Evolutionary conservation across 2,113 vertebrate genomes (phyloP), one percentile per base, ranked within the genome.

Genomic region (Cyrtonyx montezumae): DNA sequence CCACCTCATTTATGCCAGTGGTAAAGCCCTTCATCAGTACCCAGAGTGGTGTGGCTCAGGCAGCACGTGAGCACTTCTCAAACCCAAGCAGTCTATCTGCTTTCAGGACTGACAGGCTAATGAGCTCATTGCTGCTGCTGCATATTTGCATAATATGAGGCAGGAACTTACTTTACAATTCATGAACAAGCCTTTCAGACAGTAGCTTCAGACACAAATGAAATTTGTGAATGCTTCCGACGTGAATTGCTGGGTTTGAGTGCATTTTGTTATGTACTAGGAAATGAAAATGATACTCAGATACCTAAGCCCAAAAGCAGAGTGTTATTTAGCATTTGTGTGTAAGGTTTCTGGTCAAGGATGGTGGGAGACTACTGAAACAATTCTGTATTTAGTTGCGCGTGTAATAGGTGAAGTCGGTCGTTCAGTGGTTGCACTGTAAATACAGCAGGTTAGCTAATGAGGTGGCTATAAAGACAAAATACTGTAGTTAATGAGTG

Each of bases 81-180:
- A 78, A 88, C 61, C n/a, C 2, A 28, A 12, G 22, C 2, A 5
- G 30, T 69, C 70, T 71, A 30, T 59, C 70, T 81, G 45, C 56
- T 61, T 83, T 48, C 30, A 40, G 58, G 69, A 86, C 62, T 90
- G 91, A 81, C 82, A 79, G 88, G 66, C 68, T 81, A 94, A 96
- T 69, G 81, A 91, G 77, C 80, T 94, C 55, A 49, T 63, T 66
- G 84, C 71, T 84, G 94, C 79, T 75, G 32, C 43, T 86, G 67
- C 51, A 92, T 75, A 36, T 90, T 94, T 95, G 83, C 83, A 88
- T 88, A 93, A 90, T 45, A 87, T 3, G 61, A 43, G 86, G 43
- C 86, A 79, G 86, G 65, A 96, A 68, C n/a, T 94, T 21, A 40
- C 83, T 91, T 95, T 85, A 75, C 90, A 81, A 34, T 88, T 90